These are phyloP conservation scores for Ploceus nigricollis DNA, from an alignment of 2,113 vertebrate species.

Conservation along the genomic window DNA sequence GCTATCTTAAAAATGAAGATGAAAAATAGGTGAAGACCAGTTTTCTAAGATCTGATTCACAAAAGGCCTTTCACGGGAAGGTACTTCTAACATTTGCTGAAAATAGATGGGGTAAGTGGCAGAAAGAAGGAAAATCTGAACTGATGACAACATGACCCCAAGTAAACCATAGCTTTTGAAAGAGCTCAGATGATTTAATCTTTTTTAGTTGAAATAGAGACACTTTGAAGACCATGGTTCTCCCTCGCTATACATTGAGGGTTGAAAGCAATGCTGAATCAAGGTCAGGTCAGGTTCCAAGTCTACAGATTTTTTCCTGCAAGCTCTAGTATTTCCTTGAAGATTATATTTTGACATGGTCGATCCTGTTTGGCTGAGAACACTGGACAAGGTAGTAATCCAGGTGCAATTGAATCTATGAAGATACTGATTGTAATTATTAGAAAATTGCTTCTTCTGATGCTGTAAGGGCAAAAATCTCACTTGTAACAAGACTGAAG, in stretches of 20 bases:
- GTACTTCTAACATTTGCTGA: background rate
- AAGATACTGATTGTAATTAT: background rate
- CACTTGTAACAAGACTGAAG: background rate
- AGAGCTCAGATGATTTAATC: background rate
- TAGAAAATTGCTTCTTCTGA: background rate
- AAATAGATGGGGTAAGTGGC: background rate
- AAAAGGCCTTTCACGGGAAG: background rate
- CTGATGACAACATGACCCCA: background rate
- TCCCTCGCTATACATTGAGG: fast-evolving
- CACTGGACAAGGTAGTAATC: background rate
- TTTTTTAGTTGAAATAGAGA: background rate
- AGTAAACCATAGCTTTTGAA: background rate
- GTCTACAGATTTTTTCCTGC: background rate
- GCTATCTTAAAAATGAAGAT: background rate
- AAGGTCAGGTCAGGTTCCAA: background rate
- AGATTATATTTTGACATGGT: background rate
- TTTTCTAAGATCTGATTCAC: background rate
- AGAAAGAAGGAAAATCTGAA: background rate
- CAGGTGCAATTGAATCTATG: background rate
- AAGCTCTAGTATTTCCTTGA: background rate
- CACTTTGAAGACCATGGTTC: background rate
- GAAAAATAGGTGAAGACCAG: background rate
- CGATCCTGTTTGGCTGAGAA: background rate
- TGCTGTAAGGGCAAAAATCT: background rate
- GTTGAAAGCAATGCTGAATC: background rate